A percentile compares a stretch with the other conserved stretches of the same genome.
Conservation (phyloP, 2,113 vertebrate species). For the Vimba vimba region DNA sequence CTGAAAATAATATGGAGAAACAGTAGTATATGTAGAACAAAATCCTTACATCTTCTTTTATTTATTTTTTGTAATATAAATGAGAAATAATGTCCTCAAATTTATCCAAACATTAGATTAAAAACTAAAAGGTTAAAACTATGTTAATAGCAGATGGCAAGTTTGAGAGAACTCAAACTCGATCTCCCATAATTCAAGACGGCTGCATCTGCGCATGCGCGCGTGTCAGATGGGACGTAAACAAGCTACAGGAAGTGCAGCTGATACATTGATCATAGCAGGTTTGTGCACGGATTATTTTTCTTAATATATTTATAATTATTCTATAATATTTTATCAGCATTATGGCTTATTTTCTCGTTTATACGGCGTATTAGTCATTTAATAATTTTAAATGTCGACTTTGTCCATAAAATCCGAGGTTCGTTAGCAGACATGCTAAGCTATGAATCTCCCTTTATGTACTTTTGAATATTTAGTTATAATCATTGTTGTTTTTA, state of each 20-base stretch:
- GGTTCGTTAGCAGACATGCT: constrained; percentile 36
- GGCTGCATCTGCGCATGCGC: constrained; percentile 7
- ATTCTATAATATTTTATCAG: neutral
- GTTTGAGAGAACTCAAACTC: neutral
- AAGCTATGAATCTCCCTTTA: neutral
- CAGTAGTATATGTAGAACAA: neutral
- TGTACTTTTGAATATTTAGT: neutral
- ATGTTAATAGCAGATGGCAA: neutral
- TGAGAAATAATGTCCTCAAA: neutral
- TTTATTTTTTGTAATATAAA: neutral
- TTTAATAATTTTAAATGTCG: neutral
- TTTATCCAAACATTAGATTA: neutral
- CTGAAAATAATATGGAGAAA: neutral
- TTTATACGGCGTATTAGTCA: neutral
- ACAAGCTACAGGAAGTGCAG: constrained; percentile 41
- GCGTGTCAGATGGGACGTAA: constrained; percentile 27
- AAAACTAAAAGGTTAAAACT: neutral
- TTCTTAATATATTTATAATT: neutral
- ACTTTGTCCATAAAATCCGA: neutral
- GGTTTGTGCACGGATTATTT: constrained; percentile 4
- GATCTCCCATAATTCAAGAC: neutral
- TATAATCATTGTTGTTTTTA: neutral
- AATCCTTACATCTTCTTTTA: neutral
- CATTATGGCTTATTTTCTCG: neutral
- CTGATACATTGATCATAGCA: constrained; percentile 15